Evolutionary conservation across 64 coral and sea anemone species (phyloP), one percentile per base, ranked within the genome.

Genomic region (Pocillopora verrucosa): DNA sequence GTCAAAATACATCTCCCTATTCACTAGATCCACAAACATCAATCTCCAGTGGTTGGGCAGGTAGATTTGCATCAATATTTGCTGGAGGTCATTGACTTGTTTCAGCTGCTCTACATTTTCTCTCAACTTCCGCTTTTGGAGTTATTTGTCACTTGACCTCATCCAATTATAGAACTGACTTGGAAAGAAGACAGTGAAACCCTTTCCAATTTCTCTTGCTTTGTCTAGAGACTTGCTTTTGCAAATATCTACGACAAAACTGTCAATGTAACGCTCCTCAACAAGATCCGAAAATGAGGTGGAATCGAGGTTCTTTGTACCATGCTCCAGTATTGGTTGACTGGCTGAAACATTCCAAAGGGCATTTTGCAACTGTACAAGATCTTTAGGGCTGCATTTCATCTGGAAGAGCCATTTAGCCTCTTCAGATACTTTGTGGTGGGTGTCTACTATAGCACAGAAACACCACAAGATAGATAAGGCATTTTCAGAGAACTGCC

Each of bases 1-100:
- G 65, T 93, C 91, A 88, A 93, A 93, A 59, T 65, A 92, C 35
- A 92, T 63, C 22, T 80, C 36, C 60, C 24, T 87, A 45, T 56
- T 64, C 6, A 45, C 22, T 61, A 93, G 26, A n/a, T 88, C 58
- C 10, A 93, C 77, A 68, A 60, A 80, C 15, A 83, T 37, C 15
- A 93, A 38, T 61, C 84, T 85, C 91, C 86, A 88, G 58, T 93
- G 91, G 64, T 16, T 41, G 67, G 85, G 64, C 91, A 93, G 88
- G 58, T 93, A 22, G 20, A 93, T 85, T 73, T 85, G 91, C 14
- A 88, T 37, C 37, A 93, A 87, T 22, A 88, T 87, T 76, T 88
- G 80, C 17, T 85, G 17, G 9, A 93, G 84, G 26, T 59, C 34
- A 61, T 25, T 17, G 37, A 77, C 13, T 56, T 91, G 85, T 64